phyloP scores from a whole-genome alignment of 1,140 invertebrate genomes.

The Stegodyphus mimosarum region DNA sequence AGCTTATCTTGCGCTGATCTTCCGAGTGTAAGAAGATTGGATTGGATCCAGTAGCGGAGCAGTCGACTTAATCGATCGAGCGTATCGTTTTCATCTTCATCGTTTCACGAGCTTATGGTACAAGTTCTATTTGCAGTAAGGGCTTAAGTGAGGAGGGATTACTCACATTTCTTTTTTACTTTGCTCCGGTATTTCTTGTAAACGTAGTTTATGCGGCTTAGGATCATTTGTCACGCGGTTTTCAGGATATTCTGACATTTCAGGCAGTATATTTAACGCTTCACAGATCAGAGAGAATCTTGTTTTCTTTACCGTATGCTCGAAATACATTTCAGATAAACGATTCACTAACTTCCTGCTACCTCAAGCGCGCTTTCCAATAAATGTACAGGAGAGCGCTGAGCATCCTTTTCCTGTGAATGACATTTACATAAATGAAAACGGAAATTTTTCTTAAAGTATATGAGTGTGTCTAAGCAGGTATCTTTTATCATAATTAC shows the following conservation, averaged over 20 bases:
- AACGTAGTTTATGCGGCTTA: conserved; percentile 29
- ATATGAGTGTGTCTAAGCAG: too few relatives aligned
- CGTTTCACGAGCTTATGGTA: conserved; percentile 47
- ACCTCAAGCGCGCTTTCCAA: too few relatives aligned
- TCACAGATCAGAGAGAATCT: too few relatives aligned
- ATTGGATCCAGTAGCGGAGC: conserved; percentile 44
- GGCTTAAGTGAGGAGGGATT: conserved; percentile 47
- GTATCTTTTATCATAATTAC: too few relatives aligned
- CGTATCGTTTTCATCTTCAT: conserved; percentile 57
- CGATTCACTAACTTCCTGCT: too few relatives aligned
- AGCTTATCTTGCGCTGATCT: conserved; percentile 46
- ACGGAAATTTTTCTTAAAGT: too few relatives aligned
- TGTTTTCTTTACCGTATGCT: too few relatives aligned
- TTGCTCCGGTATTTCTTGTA: conserved; percentile 36
- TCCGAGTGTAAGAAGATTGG: conserved; percentile 49
- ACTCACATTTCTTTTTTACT: conserved; percentile 20
- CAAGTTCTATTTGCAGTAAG: conserved; percentile 53
- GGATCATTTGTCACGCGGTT: conserved; percentile 42
- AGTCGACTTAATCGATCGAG: conserved; percentile 52
- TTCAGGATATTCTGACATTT: conserved; percentile 42
- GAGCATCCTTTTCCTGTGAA: too few relatives aligned
- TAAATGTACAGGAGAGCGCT: too few relatives aligned
- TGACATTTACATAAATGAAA: too few relatives aligned
- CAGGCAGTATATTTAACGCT: conserved; percentile 19
- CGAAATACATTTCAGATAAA: too few relatives aligned